Percentiles rank a stretch among this genome's conserved stretches.
phyloP scores from a whole-genome alignment of 2,113 vertebrate genomes.

The Symphodus melops region DNA sequence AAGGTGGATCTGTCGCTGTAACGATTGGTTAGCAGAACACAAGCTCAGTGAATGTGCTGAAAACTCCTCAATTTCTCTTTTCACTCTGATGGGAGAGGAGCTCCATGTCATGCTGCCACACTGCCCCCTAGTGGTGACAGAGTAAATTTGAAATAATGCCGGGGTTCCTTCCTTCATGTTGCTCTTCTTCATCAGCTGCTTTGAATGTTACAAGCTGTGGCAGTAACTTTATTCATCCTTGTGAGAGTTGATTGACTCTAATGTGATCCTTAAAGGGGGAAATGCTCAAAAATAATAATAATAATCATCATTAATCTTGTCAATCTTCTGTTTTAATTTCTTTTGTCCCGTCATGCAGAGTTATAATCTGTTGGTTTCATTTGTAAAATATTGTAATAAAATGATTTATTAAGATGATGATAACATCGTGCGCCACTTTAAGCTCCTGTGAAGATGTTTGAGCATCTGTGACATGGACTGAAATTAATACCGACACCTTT shows the following conservation, averaged over 20 bases:
- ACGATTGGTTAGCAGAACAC: slow-evolving; percentile 37
- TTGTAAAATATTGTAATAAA: too few species aligned
- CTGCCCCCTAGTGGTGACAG: slow-evolving; percentile 44
- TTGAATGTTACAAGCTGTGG: not conserved
- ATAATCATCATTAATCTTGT: too few species aligned
- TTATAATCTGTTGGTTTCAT: too few species aligned
- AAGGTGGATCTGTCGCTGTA: slow-evolving; percentile 43
- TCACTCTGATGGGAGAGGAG: not conserved
- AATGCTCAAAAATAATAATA: too few species aligned
- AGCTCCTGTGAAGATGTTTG: too few species aligned
- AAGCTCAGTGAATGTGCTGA: slow-evolving; percentile 19
- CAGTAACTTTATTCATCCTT: not conserved
- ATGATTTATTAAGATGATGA: too few species aligned
- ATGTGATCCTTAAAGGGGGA: not conserved
- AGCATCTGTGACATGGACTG: too few species aligned
- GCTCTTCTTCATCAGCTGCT: not conserved
- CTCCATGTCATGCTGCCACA: slow-evolving; percentile 19
- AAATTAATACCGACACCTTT: too few species aligned
- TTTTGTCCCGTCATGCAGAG: too few species aligned
- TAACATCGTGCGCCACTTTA: too few species aligned
- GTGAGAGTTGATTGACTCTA: not conserved
- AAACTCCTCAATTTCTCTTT: slow-evolving; percentile 12
- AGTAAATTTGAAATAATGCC: not conserved
- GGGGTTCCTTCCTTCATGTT: not conserved
- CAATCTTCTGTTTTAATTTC: too few species aligned